phyloP scores from a whole-genome alignment of 2,797 vertebrate species.

The Oreochromis grahami region DNA sequence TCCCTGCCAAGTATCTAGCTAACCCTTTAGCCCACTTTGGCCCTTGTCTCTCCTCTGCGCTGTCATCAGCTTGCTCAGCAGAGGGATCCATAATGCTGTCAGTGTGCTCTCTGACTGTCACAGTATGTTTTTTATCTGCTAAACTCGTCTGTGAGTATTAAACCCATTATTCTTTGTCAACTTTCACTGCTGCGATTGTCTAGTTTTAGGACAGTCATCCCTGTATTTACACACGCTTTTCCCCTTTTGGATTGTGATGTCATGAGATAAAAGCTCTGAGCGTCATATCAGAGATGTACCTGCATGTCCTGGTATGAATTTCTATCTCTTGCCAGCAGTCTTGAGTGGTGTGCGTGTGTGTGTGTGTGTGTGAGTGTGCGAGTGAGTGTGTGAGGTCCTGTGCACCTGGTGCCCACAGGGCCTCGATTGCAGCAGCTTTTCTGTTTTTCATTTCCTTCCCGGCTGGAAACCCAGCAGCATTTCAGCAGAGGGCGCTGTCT shows the following conservation, averaged over 20 bases:
- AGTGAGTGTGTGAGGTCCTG: neutral
- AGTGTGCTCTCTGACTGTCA: conserved; percentile 16
- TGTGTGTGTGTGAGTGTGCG: neutral
- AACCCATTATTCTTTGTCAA: conserved; percentile 8
- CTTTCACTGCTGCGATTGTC: neutral
- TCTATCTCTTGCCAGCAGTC: conserved; percentile 6
- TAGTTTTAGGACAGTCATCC: neutral
- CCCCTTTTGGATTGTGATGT: conserved; percentile 1
- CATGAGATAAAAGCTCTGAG: neutral
- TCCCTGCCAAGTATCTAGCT: conserved; percentile 18
- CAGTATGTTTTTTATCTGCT: conserved; percentile 2
- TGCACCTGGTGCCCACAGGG: neutral
- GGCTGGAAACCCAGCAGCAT: neutral
- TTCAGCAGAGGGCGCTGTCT: conserved; percentile 61
- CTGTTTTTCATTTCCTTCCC: neutral
- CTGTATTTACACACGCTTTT: neutral
- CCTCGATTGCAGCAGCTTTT: neutral
- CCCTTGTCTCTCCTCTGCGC: neutral
- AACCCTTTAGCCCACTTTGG: neutral
- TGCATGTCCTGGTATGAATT: neutral
- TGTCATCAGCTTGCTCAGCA: conserved; percentile 18
- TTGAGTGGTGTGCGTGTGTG: neutral
- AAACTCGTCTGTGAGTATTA: neutral
- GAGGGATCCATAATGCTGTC: conserved; percentile 16
- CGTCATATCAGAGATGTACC: neutral